These are phyloP conservation scores for Zapornia atra DNA, from an alignment of 2,113 vertebrate genomes.

Conservation along the genomic window DNA sequence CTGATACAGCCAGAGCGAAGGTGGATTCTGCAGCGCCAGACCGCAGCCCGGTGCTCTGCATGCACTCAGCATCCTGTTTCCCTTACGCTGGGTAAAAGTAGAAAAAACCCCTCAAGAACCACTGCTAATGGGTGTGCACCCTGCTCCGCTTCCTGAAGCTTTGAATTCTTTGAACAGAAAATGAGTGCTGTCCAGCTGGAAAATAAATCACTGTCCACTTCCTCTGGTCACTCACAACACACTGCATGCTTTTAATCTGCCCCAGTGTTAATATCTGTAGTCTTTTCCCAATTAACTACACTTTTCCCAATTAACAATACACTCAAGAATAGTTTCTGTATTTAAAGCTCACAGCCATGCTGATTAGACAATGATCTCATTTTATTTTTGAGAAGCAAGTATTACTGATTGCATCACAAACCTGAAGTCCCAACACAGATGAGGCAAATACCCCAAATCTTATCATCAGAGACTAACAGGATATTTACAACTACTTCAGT, in stretches of 20 bases:
- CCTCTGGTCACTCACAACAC: background rate
- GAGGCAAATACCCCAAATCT: background rate
- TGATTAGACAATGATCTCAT: background rate
- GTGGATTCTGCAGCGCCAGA: background rate
- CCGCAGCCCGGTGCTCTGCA: background rate
- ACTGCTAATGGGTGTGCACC: slow-evolving; percentile 19
- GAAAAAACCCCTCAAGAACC: background rate
- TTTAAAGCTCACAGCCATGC: background rate
- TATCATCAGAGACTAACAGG: background rate
- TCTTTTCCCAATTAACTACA: background rate
- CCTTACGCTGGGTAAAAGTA: background rate
- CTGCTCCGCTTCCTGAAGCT: background rate
- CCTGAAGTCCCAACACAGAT: background rate
- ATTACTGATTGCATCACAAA: background rate
- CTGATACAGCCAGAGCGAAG: background rate
- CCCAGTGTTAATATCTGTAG: background rate
- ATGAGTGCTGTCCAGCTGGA: background rate
- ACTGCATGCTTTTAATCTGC: background rate
- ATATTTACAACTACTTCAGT: background rate
- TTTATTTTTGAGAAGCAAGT: background rate
- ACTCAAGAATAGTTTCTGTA: background rate
- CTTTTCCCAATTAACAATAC: background rate
- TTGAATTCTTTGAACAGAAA: background rate
- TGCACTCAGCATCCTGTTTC: background rate
- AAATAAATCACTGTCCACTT: background rate